Evolutionary conservation across 1,140 invertebrate species (phyloP).

Genomic region (Drosophila kurseongensis): DNA sequence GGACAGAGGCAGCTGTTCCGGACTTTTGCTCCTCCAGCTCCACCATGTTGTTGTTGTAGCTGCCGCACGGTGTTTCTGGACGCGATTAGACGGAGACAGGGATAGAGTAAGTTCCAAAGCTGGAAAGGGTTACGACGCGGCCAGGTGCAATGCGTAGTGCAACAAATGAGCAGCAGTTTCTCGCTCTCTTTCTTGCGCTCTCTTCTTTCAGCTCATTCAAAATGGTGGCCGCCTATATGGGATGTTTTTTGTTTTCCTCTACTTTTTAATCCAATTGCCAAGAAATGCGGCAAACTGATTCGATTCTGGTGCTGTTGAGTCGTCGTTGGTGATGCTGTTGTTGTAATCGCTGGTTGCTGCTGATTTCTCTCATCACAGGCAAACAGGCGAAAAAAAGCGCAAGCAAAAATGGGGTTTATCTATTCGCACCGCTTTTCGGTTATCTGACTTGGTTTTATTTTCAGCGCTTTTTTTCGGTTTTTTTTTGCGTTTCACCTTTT

Average conservation of each 20-base stretch:
- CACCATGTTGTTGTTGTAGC: slow-evolving; percentile 61
- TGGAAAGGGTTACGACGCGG: slow-evolving; percentile 54
- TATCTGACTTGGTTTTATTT: slow-evolving; percentile 29
- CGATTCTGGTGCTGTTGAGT: slow-evolving; percentile 35
- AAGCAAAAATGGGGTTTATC: slow-evolving; percentile 51
- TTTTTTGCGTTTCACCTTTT: slow-evolving; percentile 62
- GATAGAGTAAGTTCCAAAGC: not conserved
- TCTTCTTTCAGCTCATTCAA: slow-evolving; percentile 73
- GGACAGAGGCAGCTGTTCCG: slow-evolving; percentile 49
- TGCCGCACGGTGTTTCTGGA: slow-evolving; percentile 1
- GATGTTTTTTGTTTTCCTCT: slow-evolving; percentile 48
- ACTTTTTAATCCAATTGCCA: slow-evolving; percentile 65
- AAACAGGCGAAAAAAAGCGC: slow-evolving; percentile 34
- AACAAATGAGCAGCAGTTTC: slow-evolving; percentile 58
- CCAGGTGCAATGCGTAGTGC: slow-evolving; percentile 60
- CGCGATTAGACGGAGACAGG: slow-evolving; percentile 21
- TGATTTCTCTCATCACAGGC: slow-evolving; percentile 69
- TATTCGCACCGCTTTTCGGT: slow-evolving; percentile 20
- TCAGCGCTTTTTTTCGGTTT: slow-evolving; percentile 22
- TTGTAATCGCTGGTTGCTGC: slow-evolving; percentile 35
- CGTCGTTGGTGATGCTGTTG: slow-evolving; percentile 38
- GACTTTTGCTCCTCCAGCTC: slow-evolving; percentile 73
- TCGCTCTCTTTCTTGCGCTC: slow-evolving; percentile 44
- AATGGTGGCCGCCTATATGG: slow-evolving; percentile 70
- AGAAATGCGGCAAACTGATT: slow-evolving; percentile 57